Percentiles rank a stretch among this genome's conserved stretches.
phyloP scores from a whole-genome alignment of 2,888 invertebrate genomes.

The Hydraecia micacea region DNA sequence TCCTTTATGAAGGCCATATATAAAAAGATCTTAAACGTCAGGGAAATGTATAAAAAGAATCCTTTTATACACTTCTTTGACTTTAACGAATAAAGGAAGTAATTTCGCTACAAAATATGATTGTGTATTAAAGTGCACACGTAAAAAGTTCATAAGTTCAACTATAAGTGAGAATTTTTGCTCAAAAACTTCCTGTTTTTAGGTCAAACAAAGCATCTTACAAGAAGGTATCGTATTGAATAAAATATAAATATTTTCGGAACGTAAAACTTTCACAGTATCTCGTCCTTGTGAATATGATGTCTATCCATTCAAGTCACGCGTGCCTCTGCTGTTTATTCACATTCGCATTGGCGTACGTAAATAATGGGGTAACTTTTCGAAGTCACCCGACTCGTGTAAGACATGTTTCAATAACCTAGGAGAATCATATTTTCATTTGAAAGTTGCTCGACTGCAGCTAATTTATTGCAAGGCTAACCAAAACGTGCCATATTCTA shows the following conservation, averaged over 20 bases:
- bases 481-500: background rate
- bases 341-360: constrained; percentile 82
- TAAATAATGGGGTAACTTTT: constrained; percentile 84
- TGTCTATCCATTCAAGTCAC: constrained; percentile 85
- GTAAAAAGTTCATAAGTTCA: constrained; percentile 14
- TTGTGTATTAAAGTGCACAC: constrained; percentile 13
- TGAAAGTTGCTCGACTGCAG: constrained; percentile 10
- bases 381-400: constrained; percentile 72
- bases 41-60: constrained; percentile 15
- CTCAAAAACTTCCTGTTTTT: constrained; percentile 31
- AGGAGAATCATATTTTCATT: constrained; percentile 45
- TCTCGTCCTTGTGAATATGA: constrained; percentile 76
- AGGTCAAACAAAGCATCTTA: constrained; percentile 49
- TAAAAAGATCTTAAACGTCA: constrained; percentile 18
- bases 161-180: constrained; percentile 10
- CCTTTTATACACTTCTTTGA: constrained; percentile 2
- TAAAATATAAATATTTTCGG: constrained; percentile 81
- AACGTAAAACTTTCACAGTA: constrained; percentile 77
- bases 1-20: constrained; percentile 29
- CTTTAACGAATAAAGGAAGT: constrained; percentile 6
- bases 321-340: constrained; percentile 83
- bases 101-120: constrained; percentile 8
- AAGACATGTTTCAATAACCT: constrained; percentile 57
- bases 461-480: constrained; percentile 15
- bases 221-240: constrained; percentile 71